Evolutionary conservation across 2,888 invertebrate genomes (phyloP), one percentile per base, ranked within the genome.

Genomic region (Pseudococcus viburni): DNA sequence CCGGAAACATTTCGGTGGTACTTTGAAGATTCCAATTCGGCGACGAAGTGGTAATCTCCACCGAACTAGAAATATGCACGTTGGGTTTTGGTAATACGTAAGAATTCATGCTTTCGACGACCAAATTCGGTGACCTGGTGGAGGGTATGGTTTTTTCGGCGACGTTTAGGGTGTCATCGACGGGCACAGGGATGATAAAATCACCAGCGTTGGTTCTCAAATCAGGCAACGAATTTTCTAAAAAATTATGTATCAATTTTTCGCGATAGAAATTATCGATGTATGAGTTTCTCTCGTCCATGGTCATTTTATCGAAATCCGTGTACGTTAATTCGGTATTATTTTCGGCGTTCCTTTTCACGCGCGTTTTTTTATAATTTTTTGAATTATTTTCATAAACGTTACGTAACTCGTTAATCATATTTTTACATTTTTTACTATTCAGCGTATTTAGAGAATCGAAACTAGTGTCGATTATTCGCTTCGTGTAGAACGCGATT

Each of bases 181-280:
- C 39, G 15, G 59, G 19, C 11, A 77, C 26, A n/a, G 88, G 83
- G 6, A 88, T 33, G 0, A 83, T 42, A 83, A 46, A 46, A 26
- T 46, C 80, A 5, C 80, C 80, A 17, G 15, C 42, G 22, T 83
- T 46, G 46, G 8, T 83, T 11, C 77, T 83, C 55, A 88, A 88
- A 88, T 88, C 88, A 46, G 88, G 88, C 83, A 88, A 77, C 59
- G 88, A 88, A 55, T 88, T 88, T 48, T 55, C 83, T n/a, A 88
- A 55, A 80, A 88, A 88, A 55, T 83, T 88, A 51, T 55, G 51
- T 15, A 88, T 88, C 80, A 88, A 88, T 26, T 48, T 51, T 48
- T 88, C 80, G 11, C 39, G 51, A 19, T 83, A 88, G n/a, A 59
- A 19, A 39, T 83, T 83, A 19, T 88, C 88, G 12, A 59, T 46